Evolutionary conservation across 2,888 invertebrate genomes (phyloP).

Genomic region (Xestia xanthographa): DNA sequence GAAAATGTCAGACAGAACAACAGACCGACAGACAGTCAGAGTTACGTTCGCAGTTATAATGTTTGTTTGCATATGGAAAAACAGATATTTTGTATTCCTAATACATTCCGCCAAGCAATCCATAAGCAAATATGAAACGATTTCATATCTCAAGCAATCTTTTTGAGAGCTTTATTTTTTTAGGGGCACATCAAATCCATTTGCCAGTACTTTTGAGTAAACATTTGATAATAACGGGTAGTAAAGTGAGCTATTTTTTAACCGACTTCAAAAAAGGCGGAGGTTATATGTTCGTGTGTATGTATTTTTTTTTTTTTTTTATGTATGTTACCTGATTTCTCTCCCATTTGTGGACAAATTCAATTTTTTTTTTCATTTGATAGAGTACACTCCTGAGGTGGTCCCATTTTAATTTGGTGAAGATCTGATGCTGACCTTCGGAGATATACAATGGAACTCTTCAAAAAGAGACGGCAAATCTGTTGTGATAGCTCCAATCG

Average conservation of each 20-base stretch:
- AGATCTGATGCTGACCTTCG: too few relatives aligned
- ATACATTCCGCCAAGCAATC: neutral
- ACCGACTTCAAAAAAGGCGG: too few relatives aligned
- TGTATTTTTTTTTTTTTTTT: too few relatives aligned
- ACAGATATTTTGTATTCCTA: neutral
- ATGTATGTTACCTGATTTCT: too few relatives aligned
- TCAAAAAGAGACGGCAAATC: too few relatives aligned
- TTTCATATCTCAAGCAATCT: neutral
- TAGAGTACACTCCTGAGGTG: too few relatives aligned
- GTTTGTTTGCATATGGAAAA: neutral
- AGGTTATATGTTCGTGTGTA: too few relatives aligned
- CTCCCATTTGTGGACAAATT: too few relatives aligned
- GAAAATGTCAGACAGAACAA: neutral
- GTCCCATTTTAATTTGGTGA: too few relatives aligned
- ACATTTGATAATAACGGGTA: neutral
- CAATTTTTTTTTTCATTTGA: too few relatives aligned
- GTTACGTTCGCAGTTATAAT: neutral
- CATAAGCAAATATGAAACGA: neutral
- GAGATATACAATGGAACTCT: too few relatives aligned
- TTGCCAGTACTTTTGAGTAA: neutral
- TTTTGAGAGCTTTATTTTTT: neutral
- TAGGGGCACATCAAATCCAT: neutral
- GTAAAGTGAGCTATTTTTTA: neutral
- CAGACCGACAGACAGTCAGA: neutral
- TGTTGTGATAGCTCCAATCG: too few relatives aligned